phyloP scores from a whole-genome alignment of 2,888 invertebrate genomes.

The Ceramica pisi region DNA sequence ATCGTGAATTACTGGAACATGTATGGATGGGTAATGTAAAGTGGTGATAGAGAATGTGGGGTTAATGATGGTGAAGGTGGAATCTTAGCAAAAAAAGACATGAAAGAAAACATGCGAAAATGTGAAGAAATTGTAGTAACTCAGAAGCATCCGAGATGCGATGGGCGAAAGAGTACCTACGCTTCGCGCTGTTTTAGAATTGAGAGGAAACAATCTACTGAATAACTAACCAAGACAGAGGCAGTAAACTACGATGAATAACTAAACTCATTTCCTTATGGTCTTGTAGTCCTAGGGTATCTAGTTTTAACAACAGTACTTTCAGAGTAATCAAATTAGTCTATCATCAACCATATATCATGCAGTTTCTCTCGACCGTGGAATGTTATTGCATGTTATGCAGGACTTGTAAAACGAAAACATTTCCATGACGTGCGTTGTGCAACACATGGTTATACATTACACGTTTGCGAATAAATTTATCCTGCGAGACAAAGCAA shows the following conservation, averaged over 20 bases:
- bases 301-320: background rate
- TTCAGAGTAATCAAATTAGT: constrained; percentile 21
- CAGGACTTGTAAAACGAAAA: constrained; percentile 45
- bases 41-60: background rate
- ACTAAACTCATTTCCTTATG: background rate
- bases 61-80: background rate
- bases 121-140: background rate
- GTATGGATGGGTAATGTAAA: constrained; percentile 13
- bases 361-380: constrained; percentile 7
- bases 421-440: constrained; percentile 53
- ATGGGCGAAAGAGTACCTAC: background rate
- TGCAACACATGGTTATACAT: constrained; percentile 45
- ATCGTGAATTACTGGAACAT: constrained; percentile 21
- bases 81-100: background rate
- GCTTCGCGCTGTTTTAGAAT: background rate
- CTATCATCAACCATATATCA: constrained; percentile 5
- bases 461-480: constrained; percentile 64
- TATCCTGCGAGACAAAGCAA: constrained; percentile 63
- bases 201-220: background rate
- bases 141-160: background rate
- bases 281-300: background rate
- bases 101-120: background rate
- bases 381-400: constrained; percentile 32
- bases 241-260: background rate
- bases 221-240: background rate